These are phyloP conservation scores for Daphoenositta chrysoptera DNA, from an alignment of 2,113 vertebrate species.

Conservation along the genomic window DNA sequence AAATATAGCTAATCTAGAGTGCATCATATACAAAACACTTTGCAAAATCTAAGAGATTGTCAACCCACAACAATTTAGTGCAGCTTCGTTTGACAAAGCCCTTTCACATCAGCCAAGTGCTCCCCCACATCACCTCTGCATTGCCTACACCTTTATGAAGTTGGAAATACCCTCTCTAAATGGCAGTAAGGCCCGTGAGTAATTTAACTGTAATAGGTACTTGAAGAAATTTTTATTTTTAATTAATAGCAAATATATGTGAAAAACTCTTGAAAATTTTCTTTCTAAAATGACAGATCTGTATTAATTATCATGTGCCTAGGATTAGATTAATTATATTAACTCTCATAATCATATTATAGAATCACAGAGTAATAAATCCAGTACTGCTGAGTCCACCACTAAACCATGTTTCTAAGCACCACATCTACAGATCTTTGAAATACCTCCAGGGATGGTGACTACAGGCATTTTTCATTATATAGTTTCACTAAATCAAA, in stretches of 20 bases:
- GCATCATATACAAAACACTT: not conserved
- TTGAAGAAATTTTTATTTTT: not conserved
- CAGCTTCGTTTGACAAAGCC: not conserved
- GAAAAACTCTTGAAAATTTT: not conserved
- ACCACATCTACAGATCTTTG: not conserved
- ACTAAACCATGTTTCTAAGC: not conserved
- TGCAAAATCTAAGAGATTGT: not conserved
- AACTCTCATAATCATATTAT: not conserved
- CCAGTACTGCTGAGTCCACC: not conserved
- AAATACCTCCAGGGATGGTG: not conserved
- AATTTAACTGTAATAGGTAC: not conserved
- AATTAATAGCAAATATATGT: not conserved
- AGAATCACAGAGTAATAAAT: not conserved
- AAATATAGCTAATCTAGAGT: not conserved
- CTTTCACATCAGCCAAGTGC: not conserved
- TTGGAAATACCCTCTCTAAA: not conserved
- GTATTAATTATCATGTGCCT: not conserved
- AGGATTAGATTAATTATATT: not conserved
- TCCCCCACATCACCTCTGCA: not conserved
- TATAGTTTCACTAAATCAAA: not conserved
- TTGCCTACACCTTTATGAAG: not conserved
- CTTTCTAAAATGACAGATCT: not conserved
- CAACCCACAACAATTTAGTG: not conserved
- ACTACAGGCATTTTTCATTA: not conserved
- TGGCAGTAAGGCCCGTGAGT: not conserved